A percentile compares a stretch with the other conserved stretches of the same genome.
Conservation (phyloP, 1,140 invertebrate species). For the Hycleus cichorii region DNA sequence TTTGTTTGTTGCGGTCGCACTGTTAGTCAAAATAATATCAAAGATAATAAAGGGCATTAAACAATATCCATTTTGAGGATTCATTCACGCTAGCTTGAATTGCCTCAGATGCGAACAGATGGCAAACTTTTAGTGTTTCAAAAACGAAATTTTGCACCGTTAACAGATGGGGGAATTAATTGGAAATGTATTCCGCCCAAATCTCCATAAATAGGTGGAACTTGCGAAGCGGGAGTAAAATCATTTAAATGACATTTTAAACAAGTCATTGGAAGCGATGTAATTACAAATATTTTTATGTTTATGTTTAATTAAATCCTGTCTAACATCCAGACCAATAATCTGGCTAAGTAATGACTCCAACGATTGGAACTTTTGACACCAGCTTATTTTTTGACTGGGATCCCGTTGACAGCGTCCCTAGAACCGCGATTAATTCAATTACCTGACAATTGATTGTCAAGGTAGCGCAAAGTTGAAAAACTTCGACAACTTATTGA, state of each 20-base stretch:
- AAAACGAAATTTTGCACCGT: too few species aligned
- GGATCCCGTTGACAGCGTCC: slow-evolving; percentile 20
- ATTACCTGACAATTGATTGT: slow-evolving; percentile 14
- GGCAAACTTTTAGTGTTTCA: too few species aligned
- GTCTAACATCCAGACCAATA: slow-evolving; percentile 35
- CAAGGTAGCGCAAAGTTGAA: slow-evolving; percentile 25
- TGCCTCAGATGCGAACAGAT: too few species aligned
- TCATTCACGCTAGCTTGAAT: too few species aligned
- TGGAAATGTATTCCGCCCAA: too few species aligned
- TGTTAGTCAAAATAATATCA: neutral
- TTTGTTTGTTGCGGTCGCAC: neutral
- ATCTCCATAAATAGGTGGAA: neutral
- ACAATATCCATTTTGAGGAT: too few species aligned
- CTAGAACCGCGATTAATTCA: neutral
- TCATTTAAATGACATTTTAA: slow-evolving; percentile 1
- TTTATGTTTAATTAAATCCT: slow-evolving; percentile 25
- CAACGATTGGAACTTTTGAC: slow-evolving; percentile 26
- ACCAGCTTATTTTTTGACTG: slow-evolving; percentile 40
- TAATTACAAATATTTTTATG: slow-evolving; percentile 26
- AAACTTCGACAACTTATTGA: slow-evolving; percentile 9
- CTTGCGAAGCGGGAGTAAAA: slow-evolving; percentile 1
- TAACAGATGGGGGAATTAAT: too few species aligned
- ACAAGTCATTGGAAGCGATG: slow-evolving; percentile 17
- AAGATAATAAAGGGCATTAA: too few species aligned
- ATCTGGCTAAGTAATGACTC: slow-evolving; percentile 23